Conservation (phyloP, 2,113 vertebrate genomes). For the Kobus ellipsiprymnus region DNA sequence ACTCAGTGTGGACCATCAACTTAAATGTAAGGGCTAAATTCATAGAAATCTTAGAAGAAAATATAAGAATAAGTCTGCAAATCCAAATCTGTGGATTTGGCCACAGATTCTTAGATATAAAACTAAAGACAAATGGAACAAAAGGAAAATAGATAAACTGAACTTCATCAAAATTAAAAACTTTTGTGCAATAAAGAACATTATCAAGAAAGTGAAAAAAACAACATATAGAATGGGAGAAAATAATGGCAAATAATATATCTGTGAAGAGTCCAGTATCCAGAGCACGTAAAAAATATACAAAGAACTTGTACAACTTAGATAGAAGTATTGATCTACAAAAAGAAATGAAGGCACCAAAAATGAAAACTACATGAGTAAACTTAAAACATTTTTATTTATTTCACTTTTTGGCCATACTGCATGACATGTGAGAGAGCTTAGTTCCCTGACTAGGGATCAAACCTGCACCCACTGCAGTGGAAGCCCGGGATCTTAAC, state of each 20-base stretch:
- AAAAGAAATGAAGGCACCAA: neutral
- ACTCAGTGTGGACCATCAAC: neutral
- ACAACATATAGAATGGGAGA: neutral
- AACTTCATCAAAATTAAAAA: neutral
- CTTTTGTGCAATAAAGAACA: neutral
- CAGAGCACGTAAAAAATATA: neutral
- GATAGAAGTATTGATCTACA: neutral
- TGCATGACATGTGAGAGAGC: neutral
- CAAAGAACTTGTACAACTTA: neutral
- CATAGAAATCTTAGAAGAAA: neutral
- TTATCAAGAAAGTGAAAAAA: neutral
- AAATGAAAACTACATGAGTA: neutral
- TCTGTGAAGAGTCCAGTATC: neutral
- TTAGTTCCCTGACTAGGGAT: neutral
- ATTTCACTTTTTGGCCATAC: neutral
- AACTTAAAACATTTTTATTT: neutral
- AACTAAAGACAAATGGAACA: neutral
- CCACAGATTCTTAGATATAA: neutral
- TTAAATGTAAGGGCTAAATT: neutral
- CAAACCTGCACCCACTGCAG: accelerated
- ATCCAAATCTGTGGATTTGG: neutral
- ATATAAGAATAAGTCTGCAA: neutral
- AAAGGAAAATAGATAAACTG: neutral
- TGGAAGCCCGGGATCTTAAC: neutral
- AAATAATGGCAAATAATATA: neutral